Conservation (phyloP, 2,113 vertebrate species). For the Brevimyrus niger region DNA sequence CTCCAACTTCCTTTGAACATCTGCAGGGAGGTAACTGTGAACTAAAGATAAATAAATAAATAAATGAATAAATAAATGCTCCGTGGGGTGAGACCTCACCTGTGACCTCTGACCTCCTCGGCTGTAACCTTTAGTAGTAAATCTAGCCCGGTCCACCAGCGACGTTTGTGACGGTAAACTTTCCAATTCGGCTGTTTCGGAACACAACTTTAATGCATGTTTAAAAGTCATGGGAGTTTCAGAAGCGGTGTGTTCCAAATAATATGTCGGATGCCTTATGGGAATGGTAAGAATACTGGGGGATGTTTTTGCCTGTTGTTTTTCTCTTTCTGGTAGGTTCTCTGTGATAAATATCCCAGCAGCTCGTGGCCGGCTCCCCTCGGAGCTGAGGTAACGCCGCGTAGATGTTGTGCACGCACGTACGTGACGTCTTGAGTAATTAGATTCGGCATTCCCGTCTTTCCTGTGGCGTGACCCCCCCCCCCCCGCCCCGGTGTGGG, state of each 20-base stretch:
- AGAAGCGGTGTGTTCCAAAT: background rate
- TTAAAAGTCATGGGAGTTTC: background rate
- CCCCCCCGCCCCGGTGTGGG: background rate
- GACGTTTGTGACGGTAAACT: background rate
- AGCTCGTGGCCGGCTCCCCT: background rate
- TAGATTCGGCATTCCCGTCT: background rate
- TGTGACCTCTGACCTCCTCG: background rate
- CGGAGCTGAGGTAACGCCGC: background rate
- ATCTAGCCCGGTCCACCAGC: background rate
- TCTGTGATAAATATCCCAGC: background rate
- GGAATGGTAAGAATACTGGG: background rate
- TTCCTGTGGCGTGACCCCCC: background rate
- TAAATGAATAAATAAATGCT: background rate
- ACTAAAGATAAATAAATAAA: no score
- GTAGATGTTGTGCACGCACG: background rate
- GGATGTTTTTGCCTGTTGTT: background rate
- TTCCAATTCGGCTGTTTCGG: background rate
- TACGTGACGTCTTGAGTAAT: background rate
- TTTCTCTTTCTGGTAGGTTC: background rate
- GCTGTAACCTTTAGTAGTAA: background rate
- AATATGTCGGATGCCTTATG: background rate
- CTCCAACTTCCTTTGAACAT: background rate
- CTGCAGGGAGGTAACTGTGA: background rate
- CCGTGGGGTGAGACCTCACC: background rate
- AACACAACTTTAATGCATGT: background rate